Conservation (phyloP, 2,113 vertebrate species). For the Aptenodytes patagonicus region DNA sequence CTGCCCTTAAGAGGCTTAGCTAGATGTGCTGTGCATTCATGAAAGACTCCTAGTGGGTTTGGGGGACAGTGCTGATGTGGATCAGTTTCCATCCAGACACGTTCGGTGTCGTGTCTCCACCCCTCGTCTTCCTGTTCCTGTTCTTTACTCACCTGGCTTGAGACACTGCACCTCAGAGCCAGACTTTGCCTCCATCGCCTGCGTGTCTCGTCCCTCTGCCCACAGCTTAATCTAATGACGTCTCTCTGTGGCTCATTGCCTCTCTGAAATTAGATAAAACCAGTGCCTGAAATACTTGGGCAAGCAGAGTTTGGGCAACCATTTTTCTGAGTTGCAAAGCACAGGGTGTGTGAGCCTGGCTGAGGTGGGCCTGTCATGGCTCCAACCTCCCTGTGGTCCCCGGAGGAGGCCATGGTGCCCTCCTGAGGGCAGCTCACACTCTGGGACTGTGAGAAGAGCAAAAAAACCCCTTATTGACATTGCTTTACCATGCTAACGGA, state of each 20-base stretch:
- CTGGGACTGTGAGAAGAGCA: not conserved
- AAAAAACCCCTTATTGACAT: rapidly evolving
- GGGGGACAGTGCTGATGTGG: not conserved
- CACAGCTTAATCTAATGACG: rapidly evolving
- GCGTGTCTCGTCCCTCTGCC: not conserved
- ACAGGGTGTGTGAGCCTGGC: not conserved
- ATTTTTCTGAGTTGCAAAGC: not conserved
- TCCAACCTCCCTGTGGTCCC: not conserved
- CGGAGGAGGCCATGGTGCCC: not conserved
- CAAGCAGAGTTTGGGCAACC: not conserved
- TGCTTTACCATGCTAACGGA: not conserved
- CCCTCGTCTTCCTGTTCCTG: not conserved
- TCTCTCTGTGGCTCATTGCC: not conserved
- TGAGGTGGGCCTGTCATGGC: not conserved
- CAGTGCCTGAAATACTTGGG: not conserved
- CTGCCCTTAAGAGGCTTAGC: not conserved
- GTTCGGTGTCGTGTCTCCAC: not conserved
- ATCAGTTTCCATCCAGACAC: not conserved
- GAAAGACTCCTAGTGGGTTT: not conserved
- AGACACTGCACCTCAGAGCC: not conserved
- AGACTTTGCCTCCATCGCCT: not conserved
- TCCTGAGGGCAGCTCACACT: not conserved
- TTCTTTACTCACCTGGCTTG: not conserved
- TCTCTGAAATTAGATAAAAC: not conserved
- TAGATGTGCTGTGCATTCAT: not conserved